Evolutionary conservation across 2,888 invertebrate species (phyloP), one percentile per base, ranked within the genome.

Genomic region (Lochmaea crataegi): DNA sequence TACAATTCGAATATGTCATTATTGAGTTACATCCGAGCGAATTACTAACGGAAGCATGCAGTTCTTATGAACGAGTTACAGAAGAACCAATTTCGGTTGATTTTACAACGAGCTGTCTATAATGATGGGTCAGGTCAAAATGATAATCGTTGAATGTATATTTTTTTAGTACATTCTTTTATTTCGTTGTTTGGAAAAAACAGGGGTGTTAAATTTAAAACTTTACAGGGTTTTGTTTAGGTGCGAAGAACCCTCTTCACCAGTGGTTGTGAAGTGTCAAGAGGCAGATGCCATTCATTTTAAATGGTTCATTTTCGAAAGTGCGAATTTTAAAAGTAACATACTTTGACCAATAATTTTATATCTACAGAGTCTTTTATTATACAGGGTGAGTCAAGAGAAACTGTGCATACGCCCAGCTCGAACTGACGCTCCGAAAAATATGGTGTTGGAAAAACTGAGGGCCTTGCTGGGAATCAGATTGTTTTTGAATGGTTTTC

Each of bases 171-270:
- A 67, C 53, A 42, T 63, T 72, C 64, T 72, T 63, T 72, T 68
- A 63, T 67, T 57, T 42, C 26, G 66, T 79, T 84, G 84, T 84
- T 84, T 84, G 80, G 79, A 69, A 77, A 80, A 85, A 85, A 84
- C 83, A 82, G 80, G 77, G 81, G 85, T 84, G 84, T 85, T 79
- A 73, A 81, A 82, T 85, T 84, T 75, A 77, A 81, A 77, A 76
- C 81, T 76, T 73, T 76, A 73, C 68, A 68, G 57, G 70, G 56
- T 75, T 73, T 60, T 41, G 64, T 71, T 71, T 53, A 42, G 68
- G 68, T 71, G 64, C 18, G 71, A 68, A 65, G 58, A 16, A 68
- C 68, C 71, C 74, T 74, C 71, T 65, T 74, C 71, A 65, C 38
- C 14, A 57, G 18, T 63, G 53, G 63, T 38, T 16, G 51, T 53